Evolutionary conservation across 2,888 invertebrate genomes (phyloP).

Genomic region (Schrankia costaestrigalis): DNA sequence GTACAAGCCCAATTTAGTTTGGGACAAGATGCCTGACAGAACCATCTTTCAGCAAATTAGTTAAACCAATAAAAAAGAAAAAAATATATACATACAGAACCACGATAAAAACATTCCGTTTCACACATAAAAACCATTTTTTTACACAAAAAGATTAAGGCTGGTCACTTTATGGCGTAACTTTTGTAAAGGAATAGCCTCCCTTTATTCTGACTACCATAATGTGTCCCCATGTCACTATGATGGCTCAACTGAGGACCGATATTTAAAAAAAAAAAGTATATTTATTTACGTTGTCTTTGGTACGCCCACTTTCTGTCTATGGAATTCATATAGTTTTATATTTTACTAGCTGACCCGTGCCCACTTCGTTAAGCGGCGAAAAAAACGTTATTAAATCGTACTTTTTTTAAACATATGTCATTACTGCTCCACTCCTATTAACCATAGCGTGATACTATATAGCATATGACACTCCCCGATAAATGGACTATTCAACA

Average conservation of each 20-base stretch:
- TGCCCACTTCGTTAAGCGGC: no score
- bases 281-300: conserved; percentile 7
- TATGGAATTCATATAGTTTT: no score
- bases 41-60: not conserved
- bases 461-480: no score
- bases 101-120: not conserved
- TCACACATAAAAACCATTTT: conserved; percentile 1
- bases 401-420: no score
- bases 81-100: conserved; percentile 14
- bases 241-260: conserved; percentile 11
- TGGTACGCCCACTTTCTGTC: conserved; percentile 4
- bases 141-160: conserved; percentile 22
- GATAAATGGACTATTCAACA: no score
- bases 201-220: conserved; percentile 15
- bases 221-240: conserved; percentile 16
- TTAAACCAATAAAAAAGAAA: not conserved
- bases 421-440: no score
- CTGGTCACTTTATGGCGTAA: conserved; percentile 26
- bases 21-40: not conserved
- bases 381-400: no score
- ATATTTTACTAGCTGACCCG: no score
- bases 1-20: not conserved
- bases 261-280: conserved; percentile 5
- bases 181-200: conserved; percentile 18
- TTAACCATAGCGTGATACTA: no score